Percentiles rank a stretch among this genome's conserved stretches.
Conservation (phyloP, 1,140 invertebrate species). For the Apocrypta bakeri region DNA sequence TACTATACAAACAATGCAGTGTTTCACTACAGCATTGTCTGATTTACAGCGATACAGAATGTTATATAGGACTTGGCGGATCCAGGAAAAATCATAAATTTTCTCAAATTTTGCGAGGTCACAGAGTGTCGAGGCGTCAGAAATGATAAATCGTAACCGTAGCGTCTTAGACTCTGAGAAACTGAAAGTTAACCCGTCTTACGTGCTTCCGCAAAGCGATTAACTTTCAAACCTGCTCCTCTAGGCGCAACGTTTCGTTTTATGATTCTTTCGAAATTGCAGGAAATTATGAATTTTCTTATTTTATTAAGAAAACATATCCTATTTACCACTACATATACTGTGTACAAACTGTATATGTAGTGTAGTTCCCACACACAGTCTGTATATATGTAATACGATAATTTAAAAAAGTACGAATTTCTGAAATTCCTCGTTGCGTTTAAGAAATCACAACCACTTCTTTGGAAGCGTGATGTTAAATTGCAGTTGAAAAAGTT, state of each 20-base stretch:
- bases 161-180: slow-evolving; percentile 3
- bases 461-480: too few species aligned
- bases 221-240: slow-evolving; percentile 2
- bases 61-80: slow-evolving; percentile 3
- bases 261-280: too few species aligned
- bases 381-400: too few species aligned
- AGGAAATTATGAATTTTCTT: too few species aligned
- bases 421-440: too few species aligned
- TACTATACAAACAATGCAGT: background rate
- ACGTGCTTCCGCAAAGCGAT: slow-evolving; percentile 4
- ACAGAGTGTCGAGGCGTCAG: slow-evolving; percentile 10
- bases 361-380: too few species aligned
- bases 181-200: slow-evolving; percentile 3
- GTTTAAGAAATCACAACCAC: too few species aligned
- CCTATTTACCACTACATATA: too few species aligned
- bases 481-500: too few species aligned
- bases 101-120: slow-evolving; percentile 3
- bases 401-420: too few species aligned
- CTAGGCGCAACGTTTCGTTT: background rate
- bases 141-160: slow-evolving; percentile 28
- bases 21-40: background rate
- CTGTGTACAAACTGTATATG: too few species aligned
- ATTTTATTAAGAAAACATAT: too few species aligned
- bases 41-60: background rate
- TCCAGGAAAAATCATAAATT: slow-evolving; percentile 40